Base-by-base conservation (phyloP, 2,888 invertebrate genomes). In the Machimus rusticus region DNA sequence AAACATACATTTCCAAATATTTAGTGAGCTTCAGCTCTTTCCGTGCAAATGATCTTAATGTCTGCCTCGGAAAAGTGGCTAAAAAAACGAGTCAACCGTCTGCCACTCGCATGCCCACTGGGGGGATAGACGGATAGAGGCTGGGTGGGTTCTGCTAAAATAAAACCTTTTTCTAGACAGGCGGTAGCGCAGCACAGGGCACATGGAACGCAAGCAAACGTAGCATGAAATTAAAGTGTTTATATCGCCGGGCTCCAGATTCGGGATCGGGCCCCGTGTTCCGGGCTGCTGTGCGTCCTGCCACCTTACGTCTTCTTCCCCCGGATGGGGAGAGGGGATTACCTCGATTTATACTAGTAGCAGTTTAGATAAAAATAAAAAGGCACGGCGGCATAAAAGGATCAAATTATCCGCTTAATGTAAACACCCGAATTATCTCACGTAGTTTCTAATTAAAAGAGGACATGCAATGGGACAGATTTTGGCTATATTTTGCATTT, bases 221-320 rank as follows among this genome's bases (percentile, higher is more conserved):
- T 88, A 89, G 87, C 89, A 88, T 89, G 89, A 89, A 89, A 89
- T 89, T 89, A 89, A 89, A 89, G 89, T 89, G 89, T 89, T 89
- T 89, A 88, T 88, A 85, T 46, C 77, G 87, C 77, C 43, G 74
- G 57, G 84, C 31, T 55, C 77, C 57, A 85, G 77, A 86, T 84
- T 85, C 28, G 39, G 74, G 74, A 55, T 46, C 74, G 46, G 74
- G 43, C 43, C 66, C 85, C 85, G 31, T 85, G 74, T 85, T 82
- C 82, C 82, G 82, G 82, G 16, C 37, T 19, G 5, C 23, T 82
- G 19, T 82, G 82, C 57, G 57, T 82, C 37, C 34, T 57, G 55
- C 37, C 34, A 66, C 82, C 37, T 57, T 23, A 43, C 87, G 76
- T 51, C 39, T 37, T 76, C 28, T 6, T 9, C 74, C 16, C 31